Evolutionary conservation across 2,797 vertebrate species (phyloP), one percentile per base, ranked within the genome.

Genomic region (Eulemur mongoz): DNA sequence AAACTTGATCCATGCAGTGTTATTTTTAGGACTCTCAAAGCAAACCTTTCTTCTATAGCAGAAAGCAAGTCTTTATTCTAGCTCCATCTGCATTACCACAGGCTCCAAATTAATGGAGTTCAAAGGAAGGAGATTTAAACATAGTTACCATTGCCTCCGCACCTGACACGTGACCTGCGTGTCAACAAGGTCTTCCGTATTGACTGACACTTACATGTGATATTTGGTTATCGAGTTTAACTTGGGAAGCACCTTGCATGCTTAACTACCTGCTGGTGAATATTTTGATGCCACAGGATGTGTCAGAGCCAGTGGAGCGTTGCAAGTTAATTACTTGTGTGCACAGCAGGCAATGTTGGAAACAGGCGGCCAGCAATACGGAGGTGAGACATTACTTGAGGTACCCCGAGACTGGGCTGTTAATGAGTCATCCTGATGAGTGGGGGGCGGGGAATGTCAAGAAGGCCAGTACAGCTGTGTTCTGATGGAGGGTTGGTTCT

Each of bases 271-370:
- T 98, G 97, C 96, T 93, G 95, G 96, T 97, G 97, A 96, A 93
- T 97, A 97, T 97, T 97, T 97, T 96, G 97, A 86, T 98, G 98
- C 96, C 94, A 73, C 95, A 96, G 97, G 98, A 97, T 30, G 73
- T 98, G 94, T 98, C 98, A 97, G 97, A 98, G 93, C 93, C 98
- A 98, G 97, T 92, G 0, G 97, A 98, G 97, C 98, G 97, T 97
- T 97, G 96, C 95, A 97, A 98, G 98, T 97, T 98, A 98, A 98
- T 98, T 98, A 98, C 98, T 97, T 97, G 98, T 98, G 97, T 98
- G 97, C 96, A 97, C 93, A 98, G 97, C 97, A 89, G 97, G 97
- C 95, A 95, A 95, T 95, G 97, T 98, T 98, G 97, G 97, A 97
- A 97, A 97, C 94, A 98, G 97, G 96, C 93, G 85, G 97, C 97